These are phyloP conservation scores for Tenthredo amoena DNA, from an alignment of 2,888 invertebrate species.

Conservation along the genomic window DNA sequence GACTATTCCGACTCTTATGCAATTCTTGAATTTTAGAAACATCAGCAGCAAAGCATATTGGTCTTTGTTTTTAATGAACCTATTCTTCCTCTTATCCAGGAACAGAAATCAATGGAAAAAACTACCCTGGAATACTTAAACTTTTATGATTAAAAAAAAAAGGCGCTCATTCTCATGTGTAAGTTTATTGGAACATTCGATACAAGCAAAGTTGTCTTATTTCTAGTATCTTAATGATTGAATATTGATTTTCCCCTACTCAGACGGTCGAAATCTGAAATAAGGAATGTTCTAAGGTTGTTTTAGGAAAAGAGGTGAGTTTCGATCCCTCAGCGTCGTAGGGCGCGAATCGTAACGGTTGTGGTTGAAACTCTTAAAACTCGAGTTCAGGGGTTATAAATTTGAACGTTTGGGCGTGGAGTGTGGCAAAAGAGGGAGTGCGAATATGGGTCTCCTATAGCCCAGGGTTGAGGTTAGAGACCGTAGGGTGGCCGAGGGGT, in stretches of 20 bases:
- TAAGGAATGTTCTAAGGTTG: neutral
- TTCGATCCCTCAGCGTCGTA: neutral
- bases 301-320: neutral
- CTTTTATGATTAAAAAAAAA: neutral
- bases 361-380: constrained; percentile 37
- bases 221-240: neutral
- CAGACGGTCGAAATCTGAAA: neutral
- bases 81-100: neutral
- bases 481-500: constrained; percentile 42
- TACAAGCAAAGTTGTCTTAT: neutral
- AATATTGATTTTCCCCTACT: neutral
- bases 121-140: neutral
- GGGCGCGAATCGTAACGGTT: constrained; percentile 19
- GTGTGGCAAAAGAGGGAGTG: constrained; percentile 59
- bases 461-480: constrained; percentile 45
- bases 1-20: too few species aligned
- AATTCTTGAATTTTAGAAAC: too few species aligned
- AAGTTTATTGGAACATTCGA: neutral
- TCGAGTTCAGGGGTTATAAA: constrained; percentile 41
- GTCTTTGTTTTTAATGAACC: too few species aligned
- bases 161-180: neutral
- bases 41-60: too few species aligned
- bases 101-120: neutral
- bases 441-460: constrained; percentile 41
- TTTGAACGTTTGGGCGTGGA: constrained; percentile 66